These are phyloP conservation scores for Narcine bancroftii DNA, from an alignment of 2,113 vertebrate genomes.

Conservation along the genomic window DNA sequence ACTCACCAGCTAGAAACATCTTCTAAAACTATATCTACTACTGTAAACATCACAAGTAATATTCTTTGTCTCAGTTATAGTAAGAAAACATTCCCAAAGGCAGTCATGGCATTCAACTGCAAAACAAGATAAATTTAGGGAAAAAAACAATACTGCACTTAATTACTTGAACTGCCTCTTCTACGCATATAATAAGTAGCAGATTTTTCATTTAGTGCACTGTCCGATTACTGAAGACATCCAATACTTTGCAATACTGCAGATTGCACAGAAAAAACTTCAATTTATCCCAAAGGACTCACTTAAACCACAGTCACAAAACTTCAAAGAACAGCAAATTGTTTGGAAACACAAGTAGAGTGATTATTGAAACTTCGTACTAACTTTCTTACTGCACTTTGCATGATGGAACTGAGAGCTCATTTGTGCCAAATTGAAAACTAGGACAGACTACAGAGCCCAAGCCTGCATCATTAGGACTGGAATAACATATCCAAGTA, in stretches of 20 bases:
- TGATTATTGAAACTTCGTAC: background rate
- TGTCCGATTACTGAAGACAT: background rate
- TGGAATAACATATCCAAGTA: background rate
- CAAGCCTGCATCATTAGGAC: background rate
- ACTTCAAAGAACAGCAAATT: background rate
- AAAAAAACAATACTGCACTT: background rate
- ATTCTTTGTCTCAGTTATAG: background rate
- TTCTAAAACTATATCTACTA: background rate
- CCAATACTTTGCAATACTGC: background rate
- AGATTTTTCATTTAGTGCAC: background rate
- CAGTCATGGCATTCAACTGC: background rate
- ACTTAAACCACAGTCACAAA: background rate
- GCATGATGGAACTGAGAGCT: background rate
- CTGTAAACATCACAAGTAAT: too few species aligned
- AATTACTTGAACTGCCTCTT: too few species aligned
- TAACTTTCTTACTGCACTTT: background rate
- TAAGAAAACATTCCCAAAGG: background rate
- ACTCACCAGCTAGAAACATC: background rate
- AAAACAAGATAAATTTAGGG: background rate
- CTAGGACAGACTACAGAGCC: too few species aligned
- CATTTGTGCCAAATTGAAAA: background rate
- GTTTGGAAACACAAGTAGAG: background rate
- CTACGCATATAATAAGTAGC: background rate
- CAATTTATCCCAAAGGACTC: background rate
- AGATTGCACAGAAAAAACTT: background rate